phyloP scores from a whole-genome alignment of 2,113 vertebrate species.

The Balaeniceps rex region DNA sequence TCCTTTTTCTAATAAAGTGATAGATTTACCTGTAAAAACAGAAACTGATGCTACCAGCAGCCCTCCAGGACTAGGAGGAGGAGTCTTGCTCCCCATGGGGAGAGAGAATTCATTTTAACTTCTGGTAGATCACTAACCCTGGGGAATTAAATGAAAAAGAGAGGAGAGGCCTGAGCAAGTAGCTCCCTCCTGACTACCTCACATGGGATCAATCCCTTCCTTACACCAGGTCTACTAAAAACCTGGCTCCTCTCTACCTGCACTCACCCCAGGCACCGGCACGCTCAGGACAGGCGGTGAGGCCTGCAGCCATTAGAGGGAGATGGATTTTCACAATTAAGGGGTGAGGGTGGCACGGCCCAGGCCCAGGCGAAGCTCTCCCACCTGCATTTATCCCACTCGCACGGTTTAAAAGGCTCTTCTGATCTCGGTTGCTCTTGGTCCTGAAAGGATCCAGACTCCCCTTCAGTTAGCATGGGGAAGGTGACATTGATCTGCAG shows the following conservation, averaged over 20 bases:
- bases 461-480: too few relatives aligned
- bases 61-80: neutral
- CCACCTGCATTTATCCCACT: neutral
- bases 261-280: neutral
- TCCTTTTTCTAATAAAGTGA: neutral
- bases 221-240: neutral
- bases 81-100: neutral
- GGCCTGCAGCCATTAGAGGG: neutral
- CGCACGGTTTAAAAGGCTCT: neutral
- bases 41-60: neutral
- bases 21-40: neutral
- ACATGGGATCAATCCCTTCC: neutral
- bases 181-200: neutral
- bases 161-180: neutral
- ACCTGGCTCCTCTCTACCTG: neutral
- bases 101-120: neutral
- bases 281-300: accelerated
- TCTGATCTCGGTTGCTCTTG: neutral
- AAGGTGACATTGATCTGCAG: neutral
- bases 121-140: neutral
- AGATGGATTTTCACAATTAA: neutral
- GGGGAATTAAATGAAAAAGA: neutral
- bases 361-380: neutral
- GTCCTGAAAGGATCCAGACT: neutral
- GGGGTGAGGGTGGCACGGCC: neutral